Percentiles rank a stretch among this genome's conserved stretches.
Evolutionary conservation across 2,797 vertebrate genomes (phyloP).

Genomic region (Manis pentadactyla): DNA sequence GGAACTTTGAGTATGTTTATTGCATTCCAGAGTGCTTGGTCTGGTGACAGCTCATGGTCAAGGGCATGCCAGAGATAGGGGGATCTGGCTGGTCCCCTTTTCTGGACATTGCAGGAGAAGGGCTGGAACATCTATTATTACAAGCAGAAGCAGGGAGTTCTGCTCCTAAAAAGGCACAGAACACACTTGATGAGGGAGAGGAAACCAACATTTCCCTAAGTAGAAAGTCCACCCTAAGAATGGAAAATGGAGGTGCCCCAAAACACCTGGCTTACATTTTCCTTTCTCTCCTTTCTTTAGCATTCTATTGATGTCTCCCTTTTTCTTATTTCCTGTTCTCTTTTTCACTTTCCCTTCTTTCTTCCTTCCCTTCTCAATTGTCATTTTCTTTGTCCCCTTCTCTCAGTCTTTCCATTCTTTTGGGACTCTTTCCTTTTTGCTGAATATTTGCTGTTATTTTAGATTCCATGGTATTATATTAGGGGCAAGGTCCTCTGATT

Average conservation of each 20-base stretch:
- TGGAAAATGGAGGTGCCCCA: neutral
- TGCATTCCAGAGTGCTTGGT: fast-evolving
- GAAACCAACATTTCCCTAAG: neutral
- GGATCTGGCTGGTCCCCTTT: neutral
- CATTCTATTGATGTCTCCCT: neutral
- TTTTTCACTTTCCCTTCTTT: neutral
- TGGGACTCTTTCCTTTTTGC: neutral
- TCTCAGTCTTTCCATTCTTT: neutral
- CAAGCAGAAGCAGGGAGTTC: neutral
- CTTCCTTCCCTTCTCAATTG: neutral
- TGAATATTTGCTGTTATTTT: neutral
- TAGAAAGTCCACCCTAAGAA: neutral
- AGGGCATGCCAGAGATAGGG: neutral
- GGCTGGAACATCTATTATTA: neutral
- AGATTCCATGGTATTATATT: neutral
- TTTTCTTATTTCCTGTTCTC: neutral
- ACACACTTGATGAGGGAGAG: neutral
- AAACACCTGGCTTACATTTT: neutral
- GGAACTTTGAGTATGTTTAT: neutral
- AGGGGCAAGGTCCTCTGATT: neutral
- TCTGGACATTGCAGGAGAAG: neutral
- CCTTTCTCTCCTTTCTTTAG: neutral
- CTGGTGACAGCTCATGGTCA: neutral
- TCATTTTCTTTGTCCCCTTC: neutral
- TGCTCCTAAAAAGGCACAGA: neutral